A percentile compares a stretch with the other conserved stretches of the same genome.
These are phyloP conservation scores for Trichomycterus rosablanca DNA, from an alignment of 2,113 vertebrate species.

Conservation along the genomic window DNA sequence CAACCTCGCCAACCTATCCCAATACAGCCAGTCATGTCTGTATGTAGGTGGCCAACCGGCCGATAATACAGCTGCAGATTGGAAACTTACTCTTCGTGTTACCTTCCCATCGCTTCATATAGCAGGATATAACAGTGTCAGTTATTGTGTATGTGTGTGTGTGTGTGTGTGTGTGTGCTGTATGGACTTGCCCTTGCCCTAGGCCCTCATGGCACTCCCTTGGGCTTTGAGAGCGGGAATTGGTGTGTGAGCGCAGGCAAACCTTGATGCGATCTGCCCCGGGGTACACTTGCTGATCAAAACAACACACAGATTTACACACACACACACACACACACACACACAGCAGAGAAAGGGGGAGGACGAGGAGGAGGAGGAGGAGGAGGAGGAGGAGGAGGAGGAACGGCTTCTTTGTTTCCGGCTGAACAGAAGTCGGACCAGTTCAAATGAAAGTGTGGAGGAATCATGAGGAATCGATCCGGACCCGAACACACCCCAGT, in stretches of 20 bases:
- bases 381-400: too few relatives aligned
- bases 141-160: constrained; percentile 14
- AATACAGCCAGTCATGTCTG: too few relatives aligned
- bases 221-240: constrained; percentile 79
- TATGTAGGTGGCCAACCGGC: too few relatives aligned
- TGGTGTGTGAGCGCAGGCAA: constrained; percentile 89
- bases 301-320: constrained; percentile 44
- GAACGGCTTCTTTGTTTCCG: constrained; percentile 8
- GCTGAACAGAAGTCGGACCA: background rate
- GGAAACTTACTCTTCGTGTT: too few relatives aligned
- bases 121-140: constrained; percentile 1
- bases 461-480: background rate
- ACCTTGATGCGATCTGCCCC: constrained; percentile 92
- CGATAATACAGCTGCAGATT: too few relatives aligned
- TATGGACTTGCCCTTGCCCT: constrained; percentile 85
- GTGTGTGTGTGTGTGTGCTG: constrained; percentile 47
- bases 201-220: constrained; percentile 85
- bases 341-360: constrained; percentile 8
- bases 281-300: constrained; percentile 73
- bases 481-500: too few relatives aligned
- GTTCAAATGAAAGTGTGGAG: constrained; percentile 2
- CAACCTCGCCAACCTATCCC: too few relatives aligned
- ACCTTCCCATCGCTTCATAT: constrained; percentile 1
- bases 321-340: constrained; percentile 75
- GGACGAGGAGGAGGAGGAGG: too few relatives aligned